These are phyloP conservation scores for Globia sparganii DNA, from an alignment of 2,888 invertebrate species.

Conservation along the genomic window DNA sequence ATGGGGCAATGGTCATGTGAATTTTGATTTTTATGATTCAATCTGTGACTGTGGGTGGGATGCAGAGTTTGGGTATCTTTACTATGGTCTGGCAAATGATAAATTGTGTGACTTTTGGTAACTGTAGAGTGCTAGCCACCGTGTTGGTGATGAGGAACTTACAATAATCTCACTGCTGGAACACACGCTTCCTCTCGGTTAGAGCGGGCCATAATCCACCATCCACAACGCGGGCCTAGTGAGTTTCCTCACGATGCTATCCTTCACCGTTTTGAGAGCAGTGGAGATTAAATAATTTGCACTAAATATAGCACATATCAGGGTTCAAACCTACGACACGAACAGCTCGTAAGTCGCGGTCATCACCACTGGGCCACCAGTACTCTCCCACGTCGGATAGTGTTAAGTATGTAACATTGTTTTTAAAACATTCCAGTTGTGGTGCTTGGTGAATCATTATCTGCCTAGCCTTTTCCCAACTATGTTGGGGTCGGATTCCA, in stretches of 20 bases:
- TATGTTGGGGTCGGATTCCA: no score
- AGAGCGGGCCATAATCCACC: background rate
- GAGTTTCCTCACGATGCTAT: no score
- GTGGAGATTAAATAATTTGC: background rate
- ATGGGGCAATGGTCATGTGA: conserved; percentile 43
- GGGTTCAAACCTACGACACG: background rate
- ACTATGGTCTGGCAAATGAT: background rate
- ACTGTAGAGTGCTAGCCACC: background rate
- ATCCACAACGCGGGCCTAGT: background rate
- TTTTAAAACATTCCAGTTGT: background rate
- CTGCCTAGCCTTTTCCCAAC: no score
- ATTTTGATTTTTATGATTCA: conserved; percentile 51
- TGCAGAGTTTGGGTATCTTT: background rate
- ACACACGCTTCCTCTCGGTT: background rate
- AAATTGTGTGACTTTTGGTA: background rate
- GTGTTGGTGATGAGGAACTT: no score
- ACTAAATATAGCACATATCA: background rate
- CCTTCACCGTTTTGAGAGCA: background rate
- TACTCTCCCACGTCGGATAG: background rate
- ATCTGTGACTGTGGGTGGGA: conserved; percentile 21
- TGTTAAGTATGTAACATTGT: background rate
- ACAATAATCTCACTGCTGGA: background rate
- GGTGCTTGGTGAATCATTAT: no score
- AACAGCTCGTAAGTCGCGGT: background rate
- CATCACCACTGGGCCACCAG: background rate